Base-by-base conservation (phyloP, 2,888 invertebrate genomes). In the Chymomyza procnemis region DNA sequence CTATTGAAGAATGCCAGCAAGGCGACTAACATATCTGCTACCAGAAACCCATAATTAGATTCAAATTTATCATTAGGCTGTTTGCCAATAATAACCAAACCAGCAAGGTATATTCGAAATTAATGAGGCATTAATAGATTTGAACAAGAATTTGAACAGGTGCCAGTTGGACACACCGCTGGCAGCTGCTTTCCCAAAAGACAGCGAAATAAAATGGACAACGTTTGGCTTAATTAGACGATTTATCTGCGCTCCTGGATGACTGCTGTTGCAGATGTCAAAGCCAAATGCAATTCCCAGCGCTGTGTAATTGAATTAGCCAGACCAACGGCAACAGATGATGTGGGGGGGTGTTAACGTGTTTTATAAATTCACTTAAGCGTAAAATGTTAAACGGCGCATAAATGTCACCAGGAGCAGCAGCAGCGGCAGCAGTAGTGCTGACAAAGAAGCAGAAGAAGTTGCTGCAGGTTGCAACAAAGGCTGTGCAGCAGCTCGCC, bases 201-300 rank as follows among this genome's bases (percentile, higher is more conserved):
- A 50, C 4, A 6, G 16, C 5, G 16, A 48, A 48, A 48, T 26
- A 2, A 34, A 34, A 34, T 34, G 34, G 34, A 8, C 34, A 34
- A 6, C 34, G 34, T 74, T 69, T 56, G 47, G 61, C 64, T 75
- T 78, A 81, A 86, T 81, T 81, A 81, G 73, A 63, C 69, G 61
- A 50, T 54, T 22, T 56, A 70, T 70, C 73, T 75, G 65, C 34
- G 34, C 34, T 41, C 34, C 34, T 12, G 34, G 34, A 9, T 41
- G 34, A 41, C 9, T 41, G 34, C 34, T 50, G 50, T 18, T 50
- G 26, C 48, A 64, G 65, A 46, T 56, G 30, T 47, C 57, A 61
- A 22, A 46, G 1, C 3, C 58, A 69, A 22, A 14, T 21, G 54
- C 34, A 41, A 5, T 41, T 41, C 12, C 34, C 1, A 41, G 12